Percentiles rank a stretch among this genome's conserved stretches.
Evolutionary conservation across 2,888 invertebrate genomes (phyloP).

Genomic region (Mylabris sibirica): DNA sequence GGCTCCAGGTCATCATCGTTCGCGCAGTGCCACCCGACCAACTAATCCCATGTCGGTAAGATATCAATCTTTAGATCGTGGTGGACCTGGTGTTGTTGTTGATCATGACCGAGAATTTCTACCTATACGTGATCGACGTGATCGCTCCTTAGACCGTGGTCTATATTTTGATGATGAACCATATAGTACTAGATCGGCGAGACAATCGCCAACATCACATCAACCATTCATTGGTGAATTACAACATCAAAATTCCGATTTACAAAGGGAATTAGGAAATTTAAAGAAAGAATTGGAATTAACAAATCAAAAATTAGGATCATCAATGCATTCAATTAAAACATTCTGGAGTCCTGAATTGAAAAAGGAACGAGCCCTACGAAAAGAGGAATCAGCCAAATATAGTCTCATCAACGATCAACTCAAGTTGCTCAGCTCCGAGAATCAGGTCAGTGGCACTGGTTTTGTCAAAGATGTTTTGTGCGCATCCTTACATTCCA

Average conservation of each 20-base stretch:
- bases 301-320: conserved; percentile 96
- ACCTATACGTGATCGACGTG: conserved; percentile 80
- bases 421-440: conserved; percentile 92
- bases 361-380: conserved; percentile 94
- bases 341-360: conserved; percentile 99
- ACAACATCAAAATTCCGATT: conserved; percentile 92
- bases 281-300: conserved; percentile 93
- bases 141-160: conserved; percentile 72
- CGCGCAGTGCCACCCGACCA: conserved; percentile 77
- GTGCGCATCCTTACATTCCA: not conserved
- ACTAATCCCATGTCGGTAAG: conserved; percentile 67
- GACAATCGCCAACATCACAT: conserved; percentile 76
- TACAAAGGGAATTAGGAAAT: conserved; percentile 90
- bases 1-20: conserved; percentile 72
- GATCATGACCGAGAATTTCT: conserved; percentile 86
- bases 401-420: conserved; percentile 97
- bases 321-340: conserved; percentile 99
- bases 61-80: conserved; percentile 65
- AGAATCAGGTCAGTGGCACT: conserved; percentile 82
- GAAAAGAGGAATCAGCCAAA: conserved; percentile 98
- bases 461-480: not conserved
- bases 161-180: conserved; percentile 76
- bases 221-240: conserved; percentile 77
- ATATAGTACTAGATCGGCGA: conserved; percentile 68
- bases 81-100: conserved; percentile 52